Conservation (phyloP, 1,140 invertebrate species). For the Drosophila jambulina region DNA sequence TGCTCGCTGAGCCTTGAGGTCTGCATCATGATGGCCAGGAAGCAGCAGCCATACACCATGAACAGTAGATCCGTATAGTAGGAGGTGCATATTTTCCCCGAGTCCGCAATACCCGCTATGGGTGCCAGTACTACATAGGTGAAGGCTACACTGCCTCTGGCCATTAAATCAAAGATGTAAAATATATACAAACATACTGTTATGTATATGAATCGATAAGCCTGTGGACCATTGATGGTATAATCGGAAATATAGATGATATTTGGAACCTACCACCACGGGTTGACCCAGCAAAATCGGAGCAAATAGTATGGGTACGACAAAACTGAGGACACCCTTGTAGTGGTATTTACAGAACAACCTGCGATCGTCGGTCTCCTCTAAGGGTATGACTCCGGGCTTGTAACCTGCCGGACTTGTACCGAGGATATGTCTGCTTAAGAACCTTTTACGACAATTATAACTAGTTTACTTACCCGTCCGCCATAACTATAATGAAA, state of each 20-base stretch:
- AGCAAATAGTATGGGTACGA: conserved; percentile 37
- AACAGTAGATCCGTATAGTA: conserved; percentile 55
- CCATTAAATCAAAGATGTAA: conserved; percentile 51
- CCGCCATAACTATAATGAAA: background rate
- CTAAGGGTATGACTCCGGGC: conserved; percentile 39
- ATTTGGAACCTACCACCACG: conserved; percentile 7
- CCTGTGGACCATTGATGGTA: conserved; percentile 4
- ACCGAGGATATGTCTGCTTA: too few relatives aligned
- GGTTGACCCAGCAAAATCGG: conserved; percentile 37
- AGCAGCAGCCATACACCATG: conserved; percentile 7
- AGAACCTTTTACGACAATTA: background rate
- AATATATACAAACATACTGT: conserved; percentile 33
- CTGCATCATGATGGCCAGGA: conserved; percentile 54
- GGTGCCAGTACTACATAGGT: conserved; percentile 45
- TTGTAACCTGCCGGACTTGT: conserved; percentile 14
- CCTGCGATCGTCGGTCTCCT: conserved; percentile 50
- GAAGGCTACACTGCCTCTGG: conserved; percentile 49
- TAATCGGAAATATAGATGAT: too few relatives aligned
- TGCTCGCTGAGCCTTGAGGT: conserved; percentile 42
- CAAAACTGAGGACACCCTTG: conserved; percentile 46
- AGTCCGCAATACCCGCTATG: conserved; percentile 25
- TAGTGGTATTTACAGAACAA: conserved; percentile 61
- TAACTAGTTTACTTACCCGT: background rate
- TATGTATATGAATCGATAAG: conserved; percentile 45
- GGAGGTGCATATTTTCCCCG: background rate